Evolutionary conservation across 2,888 invertebrate species (phyloP).

Genomic region (Epiblema foenella): DNA sequence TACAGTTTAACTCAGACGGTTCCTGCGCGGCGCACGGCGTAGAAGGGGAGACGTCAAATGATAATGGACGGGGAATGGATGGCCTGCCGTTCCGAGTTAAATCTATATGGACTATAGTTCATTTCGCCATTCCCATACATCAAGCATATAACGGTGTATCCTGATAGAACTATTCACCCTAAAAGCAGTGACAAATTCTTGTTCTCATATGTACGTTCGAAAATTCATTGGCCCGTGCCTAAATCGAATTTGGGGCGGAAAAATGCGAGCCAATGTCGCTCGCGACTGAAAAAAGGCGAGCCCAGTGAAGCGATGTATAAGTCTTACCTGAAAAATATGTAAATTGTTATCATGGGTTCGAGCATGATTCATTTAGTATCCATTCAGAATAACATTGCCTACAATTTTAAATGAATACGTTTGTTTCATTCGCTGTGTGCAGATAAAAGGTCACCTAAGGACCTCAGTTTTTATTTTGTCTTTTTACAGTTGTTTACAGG

Average conservation of each 20-base stretch:
- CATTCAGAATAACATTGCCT: slow-evolving; percentile 29
- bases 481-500: too few relatives aligned
- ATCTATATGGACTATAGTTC: too few relatives aligned
- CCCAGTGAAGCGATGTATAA: slow-evolving; percentile 13
- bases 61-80: too few relatives aligned
- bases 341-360: slow-evolving; percentile 25
- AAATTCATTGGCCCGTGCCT: slow-evolving; percentile 31
- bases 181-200: slow-evolving; percentile 22
- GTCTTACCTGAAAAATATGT: slow-evolving; percentile 35
- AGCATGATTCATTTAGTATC: slow-evolving; percentile 28
- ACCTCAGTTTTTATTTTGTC: too few relatives aligned
- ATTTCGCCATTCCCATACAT: too few relatives aligned
- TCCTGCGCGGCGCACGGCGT: too few relatives aligned
- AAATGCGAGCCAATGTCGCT: slow-evolving; percentile 36
- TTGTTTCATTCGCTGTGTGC: not conserved
- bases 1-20: too few relatives aligned
- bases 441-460: not conserved
- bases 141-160: not conserved
- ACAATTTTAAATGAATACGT: not conserved
- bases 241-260: slow-evolving; percentile 36
- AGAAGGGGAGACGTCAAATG: too few relatives aligned
- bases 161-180: not conserved
- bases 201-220: slow-evolving; percentile 15
- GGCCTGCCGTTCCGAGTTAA: too few relatives aligned
- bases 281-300: slow-evolving; percentile 33